Evolutionary conservation across 2,888 invertebrate species (phyloP), one percentile per base, ranked within the genome.

Genomic region (Dynastes hyllus): DNA sequence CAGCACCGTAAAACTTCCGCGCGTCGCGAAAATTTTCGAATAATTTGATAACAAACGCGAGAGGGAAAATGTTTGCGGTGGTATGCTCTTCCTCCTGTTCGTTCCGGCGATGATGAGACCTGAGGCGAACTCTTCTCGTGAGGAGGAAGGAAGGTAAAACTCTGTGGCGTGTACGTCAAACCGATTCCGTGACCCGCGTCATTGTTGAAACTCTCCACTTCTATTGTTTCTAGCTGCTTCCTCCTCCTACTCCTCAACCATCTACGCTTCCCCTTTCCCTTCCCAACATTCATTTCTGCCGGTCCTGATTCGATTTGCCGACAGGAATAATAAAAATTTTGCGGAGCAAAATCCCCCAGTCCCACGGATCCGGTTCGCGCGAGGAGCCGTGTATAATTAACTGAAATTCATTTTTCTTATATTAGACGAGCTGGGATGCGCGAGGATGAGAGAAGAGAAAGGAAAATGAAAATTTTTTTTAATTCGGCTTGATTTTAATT

Each of bases 401-500:
- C 63, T 29, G 63, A 65, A 65, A 65, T 29, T 65, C 32, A 27
- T 32, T 65, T 32, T 65, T 65, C 37, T 27, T 65, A 13, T 29
- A 29, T 65, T 65, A n/a, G 29, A 29, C 13, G 32, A 11, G 29
- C 11, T 29, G 22, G 13, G 29, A 16, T 0, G 66, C 9, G 16
- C 8, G 16, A 40, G 66, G 40, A 40, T 37, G 16, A n/a, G n/a
- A 66, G 40, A 40, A 29, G 66, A 40, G 40, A 65, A 40, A 32
- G 2, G 16, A 40, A 66, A 66, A 66, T 66, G 66, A 66, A 40
- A 40, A 45, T 40, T 66, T n/a, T 66, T 66, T 66, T 66, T 66
- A 66, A 66, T 66, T 66, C 66, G n/a, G 37, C 16, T 32, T 16
- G 66, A 66, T 37, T 40, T 66, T 66, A 66, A 66, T 66, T 66